Evolutionary conservation across 2,888 invertebrate genomes (phyloP).

Genomic region (Cybosia mesomella): DNA sequence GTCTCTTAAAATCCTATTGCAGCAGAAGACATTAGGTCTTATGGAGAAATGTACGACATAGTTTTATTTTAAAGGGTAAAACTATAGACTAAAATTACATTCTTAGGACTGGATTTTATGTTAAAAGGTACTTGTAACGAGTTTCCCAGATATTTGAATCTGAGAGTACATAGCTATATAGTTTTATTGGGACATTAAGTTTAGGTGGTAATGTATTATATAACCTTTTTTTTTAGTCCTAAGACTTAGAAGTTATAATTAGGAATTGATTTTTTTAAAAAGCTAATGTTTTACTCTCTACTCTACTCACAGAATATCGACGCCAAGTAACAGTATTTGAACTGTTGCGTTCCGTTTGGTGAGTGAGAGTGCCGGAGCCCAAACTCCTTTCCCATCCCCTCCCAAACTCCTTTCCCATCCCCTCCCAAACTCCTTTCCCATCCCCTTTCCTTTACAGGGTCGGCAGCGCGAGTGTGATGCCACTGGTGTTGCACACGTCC

Average conservation of each 20-base stretch:
- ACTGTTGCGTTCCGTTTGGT: no score
- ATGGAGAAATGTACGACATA: conserved; percentile 16
- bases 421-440: no score
- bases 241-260: background rate
- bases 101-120: background rate
- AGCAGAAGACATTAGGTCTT: conserved; percentile 36
- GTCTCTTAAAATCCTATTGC: conserved; percentile 25
- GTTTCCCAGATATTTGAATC: background rate
- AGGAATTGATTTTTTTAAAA: background rate
- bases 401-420: no score
- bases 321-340: no score
- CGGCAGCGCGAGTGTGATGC: no score
- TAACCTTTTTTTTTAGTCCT: background rate
- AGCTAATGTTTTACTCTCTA: no score
- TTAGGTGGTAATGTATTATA: background rate
- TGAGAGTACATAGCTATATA: background rate
- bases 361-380: no score
- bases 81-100: background rate
- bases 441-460: no score
- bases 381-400: no score
- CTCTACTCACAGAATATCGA: no score
- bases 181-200: background rate
- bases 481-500: no score
- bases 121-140: background rate
- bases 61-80: background rate